Evolutionary conservation across 2,888 invertebrate genomes (phyloP), one percentile per base, ranked within the genome.

Genomic region (Bimastos eiseni): DNA sequence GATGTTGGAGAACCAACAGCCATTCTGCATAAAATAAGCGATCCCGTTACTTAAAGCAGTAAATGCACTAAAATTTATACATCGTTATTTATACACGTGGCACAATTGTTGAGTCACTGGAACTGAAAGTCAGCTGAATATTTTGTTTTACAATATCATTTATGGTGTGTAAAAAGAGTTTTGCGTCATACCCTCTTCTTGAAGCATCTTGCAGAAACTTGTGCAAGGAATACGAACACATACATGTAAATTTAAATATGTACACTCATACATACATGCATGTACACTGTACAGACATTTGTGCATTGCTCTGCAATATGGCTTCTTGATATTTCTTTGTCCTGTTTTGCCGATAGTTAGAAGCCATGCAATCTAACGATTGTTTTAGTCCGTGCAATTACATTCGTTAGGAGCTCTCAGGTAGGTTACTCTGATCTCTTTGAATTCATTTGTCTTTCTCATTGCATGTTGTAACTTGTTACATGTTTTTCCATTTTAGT

Each of bases 401-500:
- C n/a, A n/a, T 70, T 70, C n/a, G 70, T 70, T 1, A 13, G 70
- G n/a, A 5, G 11, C 70, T 70, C 70, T n/a, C 30, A 70, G n/a
- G n/a, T 70, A 17, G 17, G 70, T n/a, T 70, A 13, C 70, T 70
- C 70, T 70, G 70, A n/a, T 70, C 70, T 70, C n/a, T 17, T 55
- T 70, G 11, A 70, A 70, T n/a, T 30, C n/a, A 2, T 13, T 70
- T 70, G 11, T 1, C 30, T 70, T 70, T 15, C 70, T 30, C 1
- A 70, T 70, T 70, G 70, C 70, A 70, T 70, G 70, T n/a, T 70
- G 30, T 70, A 8, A 70, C 70, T n/a, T 70, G 70, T 70, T 70
- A n/a, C 70, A 84, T 89, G 55, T 41, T 89, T 96, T 97, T 93
- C 95, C 96, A 88, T 96, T 96, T 93, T 96, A 97, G 95, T 96